Conservation (phyloP, 2,888 invertebrate species). For the Drosophila ustulata region DNA sequence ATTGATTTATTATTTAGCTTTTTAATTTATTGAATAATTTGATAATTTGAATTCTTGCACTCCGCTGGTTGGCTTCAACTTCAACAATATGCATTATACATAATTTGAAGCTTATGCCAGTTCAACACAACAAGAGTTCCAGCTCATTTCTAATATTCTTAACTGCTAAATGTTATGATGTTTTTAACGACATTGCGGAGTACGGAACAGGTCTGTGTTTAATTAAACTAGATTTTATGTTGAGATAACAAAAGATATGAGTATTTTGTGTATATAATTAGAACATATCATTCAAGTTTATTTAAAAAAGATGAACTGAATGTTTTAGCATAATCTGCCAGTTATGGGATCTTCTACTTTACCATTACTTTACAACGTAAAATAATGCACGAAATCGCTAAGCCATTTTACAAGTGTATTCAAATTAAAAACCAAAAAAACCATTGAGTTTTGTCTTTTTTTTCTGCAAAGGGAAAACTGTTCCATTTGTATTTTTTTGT, state of each 20-base stretch:
- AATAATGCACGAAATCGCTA: not conserved
- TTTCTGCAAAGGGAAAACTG: conserved; percentile 14
- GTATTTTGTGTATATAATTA: conserved; percentile 2
- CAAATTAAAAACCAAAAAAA: not conserved
- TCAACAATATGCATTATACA: not conserved
- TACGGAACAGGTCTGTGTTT: conserved; percentile 4
- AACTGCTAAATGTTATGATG: not conserved
- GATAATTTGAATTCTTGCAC: not conserved
- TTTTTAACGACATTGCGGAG: not conserved
- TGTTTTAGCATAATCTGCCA: conserved; percentile 4
- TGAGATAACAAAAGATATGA: conserved; percentile 3
- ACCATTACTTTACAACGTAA: not conserved
- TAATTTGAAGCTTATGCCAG: not conserved
- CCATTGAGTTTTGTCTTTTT: not conserved
- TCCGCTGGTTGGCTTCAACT: not conserved
- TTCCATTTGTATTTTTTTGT: conserved; percentile 1
- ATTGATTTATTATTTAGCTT: not conserved
- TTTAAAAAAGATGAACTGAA: not conserved
- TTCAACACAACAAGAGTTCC: not conserved
- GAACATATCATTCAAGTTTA: conserved; percentile 5
- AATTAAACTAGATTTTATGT: conserved; percentile 11
- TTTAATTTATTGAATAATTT: not conserved
- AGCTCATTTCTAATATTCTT: not conserved
- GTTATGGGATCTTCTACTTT: not conserved
- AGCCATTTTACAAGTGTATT: not conserved